Evolutionary conservation across 2,113 vertebrate genomes (phyloP), one percentile per base, ranked within the genome.

Genomic region (Percopsis transmontana): DNA sequence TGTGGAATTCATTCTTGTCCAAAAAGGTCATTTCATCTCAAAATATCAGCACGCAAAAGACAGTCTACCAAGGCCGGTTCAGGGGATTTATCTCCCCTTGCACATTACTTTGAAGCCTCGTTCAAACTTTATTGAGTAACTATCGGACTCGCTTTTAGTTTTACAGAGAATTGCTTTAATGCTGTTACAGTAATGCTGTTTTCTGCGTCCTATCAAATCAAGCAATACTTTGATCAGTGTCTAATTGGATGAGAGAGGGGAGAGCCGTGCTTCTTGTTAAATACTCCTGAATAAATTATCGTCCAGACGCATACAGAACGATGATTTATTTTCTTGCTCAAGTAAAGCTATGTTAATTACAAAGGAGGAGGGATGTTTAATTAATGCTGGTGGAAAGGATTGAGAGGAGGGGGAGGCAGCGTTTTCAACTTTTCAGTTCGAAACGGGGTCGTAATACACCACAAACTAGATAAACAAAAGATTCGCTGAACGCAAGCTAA

Each of bases 311-410:
- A 84, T 78, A 79, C 76, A 55, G 73, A 48, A 72, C 12, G 42
- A 76, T 85, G 81, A 87, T 87, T 87, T 87, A 88, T 87, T 81
- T 87, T 77, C 76, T 84, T 81, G 77, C 73, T 87, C 81, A 82
- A 15, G 74, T 87, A 86, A 88, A 80, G 81, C 83, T 83, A 56
- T 65, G 72, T 82, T 90, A 90, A 90, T 91, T 91, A 87, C 79
- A 75, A 75, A 68, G 83, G 75, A 84, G 81, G 78, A 86, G 80
- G 79, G 78, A 77, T 85, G 70, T 75, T 84, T 90, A 88, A 88
- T 90, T 88, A 88, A 87, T 88, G 77, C 79, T 51, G 51, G 67
- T 75, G 80, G 65, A 72, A 72, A 66, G 76, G 85, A 80, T 83
- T 85, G 70, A 74, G 85, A 85, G n/a, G 52, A 55, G 73, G 81